Evolutionary conservation across 2,888 invertebrate genomes (phyloP).

Genomic region (Smittia aterrima): DNA sequence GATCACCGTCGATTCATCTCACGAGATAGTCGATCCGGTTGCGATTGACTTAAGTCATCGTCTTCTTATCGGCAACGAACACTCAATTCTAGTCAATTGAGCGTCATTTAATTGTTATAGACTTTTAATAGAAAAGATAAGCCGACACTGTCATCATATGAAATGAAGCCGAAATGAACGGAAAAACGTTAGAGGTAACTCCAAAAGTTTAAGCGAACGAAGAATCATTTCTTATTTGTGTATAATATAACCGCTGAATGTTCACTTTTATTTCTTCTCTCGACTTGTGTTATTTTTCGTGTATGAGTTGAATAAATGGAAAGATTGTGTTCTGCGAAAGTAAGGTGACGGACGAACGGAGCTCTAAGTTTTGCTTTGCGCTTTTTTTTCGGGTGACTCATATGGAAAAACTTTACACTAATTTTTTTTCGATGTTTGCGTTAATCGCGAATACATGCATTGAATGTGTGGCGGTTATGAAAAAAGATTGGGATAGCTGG

Average conservation of each 20-base stretch:
- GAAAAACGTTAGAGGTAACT: constrained; percentile 15
- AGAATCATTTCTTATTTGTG: constrained; percentile 14
- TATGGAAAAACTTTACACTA: constrained; percentile 32
- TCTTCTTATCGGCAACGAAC: neutral
- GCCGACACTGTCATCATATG: neutral
- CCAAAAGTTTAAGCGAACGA: neutral
- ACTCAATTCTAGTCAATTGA: constrained; percentile 4
- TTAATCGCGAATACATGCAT: constrained; percentile 7
- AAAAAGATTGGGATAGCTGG: neutral
- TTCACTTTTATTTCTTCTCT: constrained; percentile 26
- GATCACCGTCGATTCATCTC: constrained; percentile 20
- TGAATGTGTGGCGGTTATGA: constrained; percentile 25
- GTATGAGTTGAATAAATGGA: constrained; percentile 26
- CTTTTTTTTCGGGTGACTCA: constrained; percentile 34
- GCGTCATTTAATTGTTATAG: neutral
- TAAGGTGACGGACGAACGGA: constrained; percentile 38
- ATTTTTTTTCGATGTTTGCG: constrained; percentile 9
- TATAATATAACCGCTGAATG: constrained; percentile 20
- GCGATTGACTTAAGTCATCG: neutral
- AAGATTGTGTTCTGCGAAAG: constrained; percentile 39
- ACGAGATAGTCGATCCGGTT: neutral
- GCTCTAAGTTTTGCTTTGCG: neutral
- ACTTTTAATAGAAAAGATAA: neutral
- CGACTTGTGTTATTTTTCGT: neutral
- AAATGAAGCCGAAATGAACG: neutral